Evolutionary conservation across 2,113 vertebrate species (phyloP), one percentile per base, ranked within the genome.

Genomic region (Sitta europaea): DNA sequence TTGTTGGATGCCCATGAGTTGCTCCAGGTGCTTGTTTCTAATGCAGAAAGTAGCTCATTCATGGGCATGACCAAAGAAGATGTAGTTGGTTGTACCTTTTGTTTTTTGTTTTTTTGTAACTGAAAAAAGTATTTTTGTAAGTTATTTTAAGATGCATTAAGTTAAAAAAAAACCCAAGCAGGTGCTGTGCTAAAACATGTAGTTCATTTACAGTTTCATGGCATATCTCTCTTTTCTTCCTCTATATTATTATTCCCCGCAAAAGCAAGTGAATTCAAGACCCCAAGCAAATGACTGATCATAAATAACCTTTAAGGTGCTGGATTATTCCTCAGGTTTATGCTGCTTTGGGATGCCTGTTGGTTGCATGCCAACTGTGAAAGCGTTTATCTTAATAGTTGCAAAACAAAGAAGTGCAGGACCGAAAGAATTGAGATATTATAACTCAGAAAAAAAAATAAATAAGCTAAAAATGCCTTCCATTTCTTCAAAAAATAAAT

Each of bases 1-100:
- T 95, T 42, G 5, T 95, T 97, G 96, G 97, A 97, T 95, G 82
- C 97, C 96, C 97, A 94, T 97, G 98, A 97, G 71, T 96, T 97
- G 77, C 79, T 92, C 97, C 98, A 98, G 97, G 97, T 98, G 98
- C 79, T 77, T 66, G 77, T 83, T 96, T 95, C 94, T 96, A 55
- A 83, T 79, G 61, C 76, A 95, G 66, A 51, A 72, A 95, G 91
- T 74, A 71, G 43, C 35, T 89, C 61, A 94, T 65, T 80, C 92
- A 91, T 71, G 82, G 94, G 83, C 27, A 4, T 38, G 87, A 92
- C 68, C 70, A n/a, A 74, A 94, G 77, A 80, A 80, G 93, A 94
- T 92, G 75, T 86, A 95, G 91, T 94, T 80, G 3, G 80, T 86
- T 95, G 28, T 88, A 77, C 50, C 24, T 70, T 42, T 42, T 45